Base-by-base conservation (phyloP, 2,113 vertebrate species). In the Empidonax alnorum region DNA sequence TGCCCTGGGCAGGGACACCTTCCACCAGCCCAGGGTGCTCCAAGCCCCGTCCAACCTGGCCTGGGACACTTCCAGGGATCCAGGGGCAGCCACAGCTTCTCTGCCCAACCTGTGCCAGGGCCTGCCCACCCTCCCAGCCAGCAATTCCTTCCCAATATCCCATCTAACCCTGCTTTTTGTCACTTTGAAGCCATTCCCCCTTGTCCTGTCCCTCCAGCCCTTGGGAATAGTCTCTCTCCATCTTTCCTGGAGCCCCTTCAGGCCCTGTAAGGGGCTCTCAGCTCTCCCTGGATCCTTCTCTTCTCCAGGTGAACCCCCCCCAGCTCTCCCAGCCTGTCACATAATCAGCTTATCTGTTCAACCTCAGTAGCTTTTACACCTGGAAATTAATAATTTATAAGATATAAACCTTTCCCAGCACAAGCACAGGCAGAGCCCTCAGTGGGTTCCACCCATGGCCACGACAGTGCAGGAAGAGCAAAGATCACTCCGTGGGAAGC, bases 131-230 rank as follows among this genome's bases (percentile, higher is more conserved):
- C 53, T 86, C 1, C 9, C 74, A 79, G 56, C 55, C 56, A 79
- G 46, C 28, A 87, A 87, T 71, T 71, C 56, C 66, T 65, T 2
- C 49, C 68, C 81, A 6, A 53, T 0, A 5, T 78, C 74, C 74
- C 73, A 68, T 0, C 73, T 3, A 5, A 1, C 28, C 78, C 79
- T 68, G 28, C 63, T 28, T 52, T 81, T 33, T 67, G 63, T 12
- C 63, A 47, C 3, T 47, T 13, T 23, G 35, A 66, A 74, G 74
- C 66, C 84, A 79, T 79, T 79, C 66, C 66, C 66, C 66, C 84
- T 71, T 0, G 0, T 79, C 8, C 84, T 79, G 56, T 3, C 47
- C 55, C 74, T 78, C 1, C 23, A 17, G 0, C 0, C 84, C 84
- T 23, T 87, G 74, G n/a, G n/a, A n/a, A n/a, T 39, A 71, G 74